Evolutionary conservation across 2,888 invertebrate species (phyloP).

Genomic region (Andrena chrysosceles): DNA sequence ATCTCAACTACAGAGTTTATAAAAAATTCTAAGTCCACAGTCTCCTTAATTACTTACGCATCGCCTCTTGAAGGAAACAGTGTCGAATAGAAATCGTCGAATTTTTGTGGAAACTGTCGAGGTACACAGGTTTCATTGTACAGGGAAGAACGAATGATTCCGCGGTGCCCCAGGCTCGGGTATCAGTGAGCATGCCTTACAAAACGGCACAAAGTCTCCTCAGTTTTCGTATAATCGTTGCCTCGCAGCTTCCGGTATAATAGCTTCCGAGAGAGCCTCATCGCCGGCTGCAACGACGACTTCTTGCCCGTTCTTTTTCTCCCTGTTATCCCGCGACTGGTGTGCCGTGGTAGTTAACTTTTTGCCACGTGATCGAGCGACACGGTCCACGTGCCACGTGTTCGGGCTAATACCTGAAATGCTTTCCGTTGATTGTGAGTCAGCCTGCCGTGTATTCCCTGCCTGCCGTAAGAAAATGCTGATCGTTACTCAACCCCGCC

Average conservation of each 20-base stretch:
- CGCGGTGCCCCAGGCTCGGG: constrained; percentile 34
- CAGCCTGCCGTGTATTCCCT: constrained; percentile 31
- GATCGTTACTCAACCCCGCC: constrained; percentile 53
- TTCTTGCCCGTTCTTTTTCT: constrained; percentile 54
- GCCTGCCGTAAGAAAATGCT: constrained; percentile 52
- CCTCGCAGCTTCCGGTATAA: constrained; percentile 69
- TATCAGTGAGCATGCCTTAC: constrained; percentile 33
- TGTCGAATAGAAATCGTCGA: not conserved
- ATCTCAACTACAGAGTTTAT: too few species aligned
- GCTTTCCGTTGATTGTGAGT: constrained; percentile 65
- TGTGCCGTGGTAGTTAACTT: constrained; percentile 64
- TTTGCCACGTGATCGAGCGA: constrained; percentile 69
- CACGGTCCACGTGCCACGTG: constrained; percentile 74
- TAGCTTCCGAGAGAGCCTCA: constrained; percentile 58
- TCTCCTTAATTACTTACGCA: too few species aligned
- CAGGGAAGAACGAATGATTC: not conserved
- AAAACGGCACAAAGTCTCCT: constrained; percentile 55
- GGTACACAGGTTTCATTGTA: not conserved
- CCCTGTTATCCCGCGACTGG: constrained; percentile 36
- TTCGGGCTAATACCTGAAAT: constrained; percentile 71
- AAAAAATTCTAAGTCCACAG: too few species aligned
- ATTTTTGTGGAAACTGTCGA: not conserved
- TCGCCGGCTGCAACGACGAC: constrained; percentile 40
- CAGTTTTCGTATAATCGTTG: constrained; percentile 26
- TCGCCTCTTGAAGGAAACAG: too few species aligned